These are phyloP conservation scores for Agriopis aurantiaria DNA, from an alignment of 2,888 invertebrate genomes.

Conservation along the genomic window DNA sequence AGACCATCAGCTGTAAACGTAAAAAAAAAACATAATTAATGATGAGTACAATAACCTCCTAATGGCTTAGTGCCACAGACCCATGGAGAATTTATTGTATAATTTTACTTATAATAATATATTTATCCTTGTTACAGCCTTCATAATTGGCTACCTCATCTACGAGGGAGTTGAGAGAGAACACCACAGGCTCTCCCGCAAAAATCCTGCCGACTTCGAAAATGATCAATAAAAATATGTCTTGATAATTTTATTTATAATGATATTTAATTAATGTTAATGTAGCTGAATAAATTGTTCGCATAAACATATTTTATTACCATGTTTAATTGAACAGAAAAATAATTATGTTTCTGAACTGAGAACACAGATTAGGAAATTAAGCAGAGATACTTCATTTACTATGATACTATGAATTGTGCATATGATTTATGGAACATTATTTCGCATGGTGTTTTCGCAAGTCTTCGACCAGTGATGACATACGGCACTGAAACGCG, in stretches of 20 bases:
- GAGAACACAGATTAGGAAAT: too few relatives aligned
- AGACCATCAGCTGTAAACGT: too few relatives aligned
- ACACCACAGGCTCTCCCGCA: slow-evolving; percentile 84
- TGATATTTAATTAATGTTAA: slow-evolving; percentile 28
- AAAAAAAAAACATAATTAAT: too few relatives aligned
- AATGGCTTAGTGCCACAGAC: too few relatives aligned
- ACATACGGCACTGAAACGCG: too few relatives aligned
- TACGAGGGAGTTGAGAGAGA: slow-evolving; percentile 88
- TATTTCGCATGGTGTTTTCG: too few relatives aligned
- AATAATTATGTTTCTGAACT: too few relatives aligned
- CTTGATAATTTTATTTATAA: slow-evolving; percentile 8
- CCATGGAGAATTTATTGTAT: background rate
- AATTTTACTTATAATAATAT: background rate
- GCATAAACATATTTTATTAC: background rate
- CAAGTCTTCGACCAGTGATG: too few relatives aligned
- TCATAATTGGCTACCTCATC: slow-evolving; percentile 86
- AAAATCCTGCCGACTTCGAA: slow-evolving; percentile 90
- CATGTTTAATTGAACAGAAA: background rate
- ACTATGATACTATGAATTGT: too few relatives aligned
- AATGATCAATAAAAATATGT: slow-evolving; percentile 85
- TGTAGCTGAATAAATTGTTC: slow-evolving; percentile 30
- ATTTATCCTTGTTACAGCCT: slow-evolving; percentile 81
- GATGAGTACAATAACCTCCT: too few relatives aligned
- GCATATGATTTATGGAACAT: too few relatives aligned
- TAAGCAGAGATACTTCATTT: too few relatives aligned